A percentile compares a stretch with the other conserved stretches of the same genome.
Conservation (phyloP, 2,888 invertebrate species). For the Dynastes maya region DNA sequence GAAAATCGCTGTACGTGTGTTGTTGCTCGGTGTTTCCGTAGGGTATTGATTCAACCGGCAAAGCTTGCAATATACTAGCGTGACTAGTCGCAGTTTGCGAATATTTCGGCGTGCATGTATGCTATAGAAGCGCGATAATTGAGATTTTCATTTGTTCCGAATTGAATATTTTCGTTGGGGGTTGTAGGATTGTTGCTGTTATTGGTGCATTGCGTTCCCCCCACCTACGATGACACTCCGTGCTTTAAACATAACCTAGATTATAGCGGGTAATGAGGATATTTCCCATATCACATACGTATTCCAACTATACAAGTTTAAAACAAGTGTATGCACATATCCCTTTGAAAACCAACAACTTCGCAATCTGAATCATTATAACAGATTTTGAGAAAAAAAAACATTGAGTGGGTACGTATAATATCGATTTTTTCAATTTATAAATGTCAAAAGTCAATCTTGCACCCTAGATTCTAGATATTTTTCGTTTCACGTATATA, state of each 20-base stretch:
- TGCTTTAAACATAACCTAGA: slow-evolving; percentile 25
- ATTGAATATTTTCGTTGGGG: slow-evolving; percentile 4
- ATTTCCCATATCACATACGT: not conserved
- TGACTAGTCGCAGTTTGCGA: not conserved
- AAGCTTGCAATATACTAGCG: not conserved
- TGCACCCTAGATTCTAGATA: not conserved
- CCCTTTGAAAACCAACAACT: not conserved
- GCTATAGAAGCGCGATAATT: not conserved
- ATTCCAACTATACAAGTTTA: not conserved
- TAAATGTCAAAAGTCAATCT: slow-evolving; percentile 16
- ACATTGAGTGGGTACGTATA: slow-evolving; percentile 16
- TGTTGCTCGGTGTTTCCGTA: not conserved
- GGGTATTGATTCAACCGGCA: not conserved
- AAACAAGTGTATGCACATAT: not conserved
- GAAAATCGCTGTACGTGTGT: slow-evolving; percentile 30
- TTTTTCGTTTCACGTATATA: no score
- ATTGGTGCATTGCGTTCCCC: slow-evolving; percentile 34
- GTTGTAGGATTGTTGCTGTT: not conserved
- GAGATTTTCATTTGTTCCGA: not conserved
- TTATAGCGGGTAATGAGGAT: not conserved
- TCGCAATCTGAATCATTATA: no score
- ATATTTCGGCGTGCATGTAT: no score
- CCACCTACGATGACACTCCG: not conserved
- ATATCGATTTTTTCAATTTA: slow-evolving; percentile 1
- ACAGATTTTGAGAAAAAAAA: not conserved